Evolutionary conservation across 2,888 invertebrate species (phyloP).

Genomic region (Drosophila prostipennis): DNA sequence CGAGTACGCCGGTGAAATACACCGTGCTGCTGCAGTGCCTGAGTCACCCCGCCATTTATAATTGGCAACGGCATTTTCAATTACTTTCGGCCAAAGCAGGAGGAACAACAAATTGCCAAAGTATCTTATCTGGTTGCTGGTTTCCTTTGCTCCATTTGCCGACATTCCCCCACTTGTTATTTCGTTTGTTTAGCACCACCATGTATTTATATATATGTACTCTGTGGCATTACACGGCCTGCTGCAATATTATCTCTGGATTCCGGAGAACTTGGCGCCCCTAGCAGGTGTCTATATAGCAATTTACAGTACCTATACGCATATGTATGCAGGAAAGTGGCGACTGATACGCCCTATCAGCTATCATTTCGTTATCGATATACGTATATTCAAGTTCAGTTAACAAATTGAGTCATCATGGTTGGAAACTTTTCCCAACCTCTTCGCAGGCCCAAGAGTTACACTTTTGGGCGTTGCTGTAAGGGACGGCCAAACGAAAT

Average conservation of each 20-base stretch:
- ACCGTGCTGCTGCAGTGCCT: slow-evolving; percentile 2
- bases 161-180: slow-evolving; percentile 22
- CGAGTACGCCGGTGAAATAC: background rate
- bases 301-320: no score
- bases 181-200: slow-evolving; percentile 16
- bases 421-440: slow-evolving; percentile 8
- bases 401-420: slow-evolving; percentile 32
- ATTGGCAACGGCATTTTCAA: slow-evolving; percentile 57
- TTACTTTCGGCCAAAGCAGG: slow-evolving; percentile 19
- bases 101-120: slow-evolving; percentile 34
- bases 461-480: slow-evolving; percentile 6
- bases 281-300: slow-evolving; percentile 26
- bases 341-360: slow-evolving; percentile 63
- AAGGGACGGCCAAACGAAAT: slow-evolving; percentile 8
- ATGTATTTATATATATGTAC: background rate
- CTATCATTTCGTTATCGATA: slow-evolving; percentile 64
- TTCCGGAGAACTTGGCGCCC: slow-evolving; percentile 44
- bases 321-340: slow-evolving; percentile 44
- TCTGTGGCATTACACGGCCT: background rate
- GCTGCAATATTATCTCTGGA: background rate
- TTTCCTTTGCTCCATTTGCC: slow-evolving; percentile 59
- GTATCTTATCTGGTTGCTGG: slow-evolving; percentile 65
- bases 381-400: slow-evolving; percentile 61
- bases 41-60: slow-evolving; percentile 43
- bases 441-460: background rate